These are phyloP conservation scores for Leptinotarsa lineolata DNA, from an alignment of 1,140 invertebrate species.

Conservation along the genomic window DNA sequence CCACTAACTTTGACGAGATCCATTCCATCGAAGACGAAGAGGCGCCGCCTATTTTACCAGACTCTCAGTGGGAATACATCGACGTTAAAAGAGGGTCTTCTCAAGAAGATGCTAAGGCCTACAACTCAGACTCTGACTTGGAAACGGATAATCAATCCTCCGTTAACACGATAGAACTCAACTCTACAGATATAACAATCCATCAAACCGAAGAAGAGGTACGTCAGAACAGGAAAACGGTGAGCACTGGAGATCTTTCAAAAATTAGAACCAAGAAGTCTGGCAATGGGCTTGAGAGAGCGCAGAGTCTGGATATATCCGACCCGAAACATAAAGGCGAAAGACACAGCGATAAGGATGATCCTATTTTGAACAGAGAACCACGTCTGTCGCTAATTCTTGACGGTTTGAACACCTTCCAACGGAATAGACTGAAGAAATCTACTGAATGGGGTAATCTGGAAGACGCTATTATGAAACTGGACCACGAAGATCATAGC, in stretches of 20 bases:
- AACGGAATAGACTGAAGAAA: slow-evolving; percentile 70
- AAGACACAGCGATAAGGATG: slow-evolving; percentile 50
- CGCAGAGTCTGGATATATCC: slow-evolving; percentile 80
- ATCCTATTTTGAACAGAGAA: slow-evolving; percentile 60
- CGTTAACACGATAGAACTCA: slow-evolving; percentile 69
- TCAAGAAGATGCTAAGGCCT: slow-evolving; percentile 26
- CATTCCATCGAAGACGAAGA: slow-evolving; percentile 26
- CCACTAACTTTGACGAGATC: slow-evolving; percentile 41
- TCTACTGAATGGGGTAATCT: slow-evolving; percentile 76
- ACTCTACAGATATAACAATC: slow-evolving; percentile 74
- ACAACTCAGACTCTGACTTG: slow-evolving; percentile 59
- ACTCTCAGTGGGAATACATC: slow-evolving; percentile 10
- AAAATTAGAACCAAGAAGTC: slow-evolving; percentile 68
- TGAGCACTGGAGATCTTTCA: slow-evolving; percentile 79
- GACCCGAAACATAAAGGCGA: slow-evolving; percentile 65
- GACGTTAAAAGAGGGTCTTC: slow-evolving; percentile 28
- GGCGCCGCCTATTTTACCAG: slow-evolving; percentile 11
- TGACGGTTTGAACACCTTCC: slow-evolving; percentile 69
- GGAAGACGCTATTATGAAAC: slow-evolving; percentile 69
- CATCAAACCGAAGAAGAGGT: slow-evolving; percentile 67
- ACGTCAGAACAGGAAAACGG: slow-evolving; percentile 75
- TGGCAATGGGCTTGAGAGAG: slow-evolving; percentile 69
- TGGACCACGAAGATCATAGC: slow-evolving; percentile 34
- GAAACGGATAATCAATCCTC: slow-evolving; percentile 58
- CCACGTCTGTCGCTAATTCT: slow-evolving; percentile 65